Percentiles rank a stretch among this genome's conserved stretches.
These are phyloP conservation scores for Phylloscopus trochiloides DNA, from an alignment of 2,113 vertebrate species.

Conservation along the genomic window DNA sequence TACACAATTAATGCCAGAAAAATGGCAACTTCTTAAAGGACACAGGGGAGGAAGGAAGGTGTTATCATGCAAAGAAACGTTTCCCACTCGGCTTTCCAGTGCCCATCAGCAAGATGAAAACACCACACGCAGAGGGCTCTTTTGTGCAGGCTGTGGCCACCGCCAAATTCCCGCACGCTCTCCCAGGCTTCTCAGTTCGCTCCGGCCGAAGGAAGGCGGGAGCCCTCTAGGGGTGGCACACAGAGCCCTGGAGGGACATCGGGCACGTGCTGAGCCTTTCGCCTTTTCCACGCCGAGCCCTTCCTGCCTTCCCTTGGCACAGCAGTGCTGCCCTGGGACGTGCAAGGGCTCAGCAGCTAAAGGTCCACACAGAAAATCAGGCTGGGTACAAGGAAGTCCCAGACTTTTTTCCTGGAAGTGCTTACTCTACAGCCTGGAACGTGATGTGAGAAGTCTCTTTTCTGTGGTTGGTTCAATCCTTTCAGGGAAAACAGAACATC, in stretches of 20 bases:
- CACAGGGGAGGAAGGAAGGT: background rate
- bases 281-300: fast-evolving
- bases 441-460: background rate
- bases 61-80: background rate
- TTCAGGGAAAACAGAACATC: background rate
- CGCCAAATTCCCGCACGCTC: fast-evolving
- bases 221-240: slow-evolving; percentile 50
- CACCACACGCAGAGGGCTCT: fast-evolving
- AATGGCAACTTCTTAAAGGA: background rate
- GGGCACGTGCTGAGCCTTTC: background rate
- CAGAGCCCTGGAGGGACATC: background rate
- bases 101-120: background rate
- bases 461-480: background rate
- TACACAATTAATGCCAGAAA: background rate
- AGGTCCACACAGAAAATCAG: background rate
- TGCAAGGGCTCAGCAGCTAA: background rate
- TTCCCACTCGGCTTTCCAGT: background rate
- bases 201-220: background rate
- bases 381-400: background rate
- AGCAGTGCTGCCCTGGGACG: fast-evolving
- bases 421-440: background rate
- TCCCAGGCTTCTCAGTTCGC: fast-evolving
- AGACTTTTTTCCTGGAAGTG: background rate
- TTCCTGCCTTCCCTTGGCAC: background rate
- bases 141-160: fast-evolving